Conservation (phyloP, 2,888 invertebrate genomes). For the Bellardia bayeri region DNA sequence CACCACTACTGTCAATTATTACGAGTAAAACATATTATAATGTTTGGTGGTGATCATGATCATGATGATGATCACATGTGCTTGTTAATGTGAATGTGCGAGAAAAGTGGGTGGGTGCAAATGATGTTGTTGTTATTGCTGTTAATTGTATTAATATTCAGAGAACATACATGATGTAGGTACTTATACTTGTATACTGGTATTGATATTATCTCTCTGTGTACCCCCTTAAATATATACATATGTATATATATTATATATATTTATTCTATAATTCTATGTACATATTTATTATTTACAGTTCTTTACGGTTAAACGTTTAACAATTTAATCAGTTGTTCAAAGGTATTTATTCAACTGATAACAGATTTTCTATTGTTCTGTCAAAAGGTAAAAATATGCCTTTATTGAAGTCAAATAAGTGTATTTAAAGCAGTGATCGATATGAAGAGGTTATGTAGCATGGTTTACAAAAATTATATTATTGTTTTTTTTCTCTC, state of each 20-base stretch:
- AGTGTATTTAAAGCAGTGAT: no score
- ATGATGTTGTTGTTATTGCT: background rate
- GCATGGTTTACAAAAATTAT: no score
- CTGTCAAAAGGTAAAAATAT: no score
- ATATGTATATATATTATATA: background rate
- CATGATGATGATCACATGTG: background rate
- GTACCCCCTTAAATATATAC: background rate
- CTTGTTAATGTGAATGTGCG: background rate
- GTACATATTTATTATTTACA: background rate
- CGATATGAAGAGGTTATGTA: no score
- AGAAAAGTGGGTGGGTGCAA: background rate
- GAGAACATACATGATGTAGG: background rate
- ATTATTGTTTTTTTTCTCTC: no score
- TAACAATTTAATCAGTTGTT: background rate
- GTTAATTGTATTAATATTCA: slow-evolving; percentile 9
- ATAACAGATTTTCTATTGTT: no score
- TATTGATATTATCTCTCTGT: background rate
- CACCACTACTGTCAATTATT: slow-evolving; percentile 6
- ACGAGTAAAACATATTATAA: background rate
- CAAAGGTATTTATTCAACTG: background rate
- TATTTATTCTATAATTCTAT: background rate
- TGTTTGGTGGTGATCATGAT: background rate
- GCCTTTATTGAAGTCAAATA: no score
- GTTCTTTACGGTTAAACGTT: background rate
- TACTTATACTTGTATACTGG: background rate